Evolutionary conservation across 2,888 invertebrate species (phyloP).

Genomic region (Idaea aversata): DNA sequence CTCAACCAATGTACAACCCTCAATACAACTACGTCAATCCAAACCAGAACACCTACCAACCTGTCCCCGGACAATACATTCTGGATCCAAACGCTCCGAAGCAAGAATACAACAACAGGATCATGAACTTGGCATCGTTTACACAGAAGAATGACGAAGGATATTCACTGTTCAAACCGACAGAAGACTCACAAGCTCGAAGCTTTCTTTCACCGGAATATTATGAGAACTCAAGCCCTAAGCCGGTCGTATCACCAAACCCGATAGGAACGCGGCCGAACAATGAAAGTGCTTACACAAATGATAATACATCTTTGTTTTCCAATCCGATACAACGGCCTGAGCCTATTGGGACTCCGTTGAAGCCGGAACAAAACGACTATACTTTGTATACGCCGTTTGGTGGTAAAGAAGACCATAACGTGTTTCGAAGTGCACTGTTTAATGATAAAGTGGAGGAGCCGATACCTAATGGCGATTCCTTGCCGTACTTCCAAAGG

Average conservation of each 20-base stretch:
- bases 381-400: conserved; percentile 25
- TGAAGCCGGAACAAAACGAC: conserved; percentile 32
- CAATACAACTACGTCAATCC: conserved; percentile 61
- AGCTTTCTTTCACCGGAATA: conserved; percentile 60
- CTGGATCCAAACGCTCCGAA: conserved; percentile 43
- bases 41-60: conserved; percentile 54
- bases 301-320: conserved; percentile 49
- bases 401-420: conserved; percentile 62
- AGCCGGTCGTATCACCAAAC: conserved; percentile 62
- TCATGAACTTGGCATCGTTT: conserved; percentile 69
- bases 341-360: conserved; percentile 56
- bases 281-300: conserved; percentile 46
- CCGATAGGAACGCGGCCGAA: conserved; percentile 67
- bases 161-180: conserved; percentile 65
- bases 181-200: conserved; percentile 54
- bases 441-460: conserved; percentile 52
- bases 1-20: conserved; percentile 39
- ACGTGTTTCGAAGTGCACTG: conserved; percentile 64
- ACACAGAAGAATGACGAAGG: conserved; percentile 74
- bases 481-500: conserved; percentile 69
- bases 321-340: conserved; percentile 55
- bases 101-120: conserved; percentile 55
- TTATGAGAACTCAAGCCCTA: conserved; percentile 50
- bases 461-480: conserved; percentile 57
- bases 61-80: conserved; percentile 35